phyloP scores from a whole-genome alignment of 2,888 invertebrate species.

The Drosophila merina region DNA sequence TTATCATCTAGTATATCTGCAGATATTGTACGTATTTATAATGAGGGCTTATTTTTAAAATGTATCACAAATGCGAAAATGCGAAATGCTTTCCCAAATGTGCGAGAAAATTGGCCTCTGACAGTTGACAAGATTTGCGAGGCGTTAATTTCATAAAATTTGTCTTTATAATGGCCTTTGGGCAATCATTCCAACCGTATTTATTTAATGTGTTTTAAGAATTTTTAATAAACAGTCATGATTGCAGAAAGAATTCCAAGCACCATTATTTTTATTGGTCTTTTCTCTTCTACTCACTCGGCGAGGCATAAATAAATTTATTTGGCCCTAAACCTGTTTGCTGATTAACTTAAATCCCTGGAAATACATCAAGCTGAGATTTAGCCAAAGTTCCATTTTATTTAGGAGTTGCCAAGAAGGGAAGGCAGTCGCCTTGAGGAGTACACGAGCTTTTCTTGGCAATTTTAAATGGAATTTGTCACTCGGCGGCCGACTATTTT shows the following conservation, averaged over 20 bases:
- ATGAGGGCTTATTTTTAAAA: constrained; percentile 32
- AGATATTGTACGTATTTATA: constrained; percentile 12
- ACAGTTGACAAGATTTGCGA: constrained; percentile 30
- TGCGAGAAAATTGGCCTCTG: constrained; percentile 37
- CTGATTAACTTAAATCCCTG: constrained; percentile 78
- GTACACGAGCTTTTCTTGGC: constrained; percentile 74
- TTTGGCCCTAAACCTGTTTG: constrained; percentile 76
- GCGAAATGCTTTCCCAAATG: constrained; percentile 36
- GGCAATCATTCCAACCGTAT: background rate
- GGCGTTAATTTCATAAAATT: constrained; percentile 15
- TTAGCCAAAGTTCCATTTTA: constrained; percentile 77
- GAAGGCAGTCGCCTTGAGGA: constrained; percentile 36
- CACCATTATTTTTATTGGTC: background rate
- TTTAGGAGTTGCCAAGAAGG: constrained; percentile 53
- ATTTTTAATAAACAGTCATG: background rate
- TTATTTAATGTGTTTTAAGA: background rate
- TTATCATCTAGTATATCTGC: constrained; percentile 23
- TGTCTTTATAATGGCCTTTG: constrained; percentile 6
- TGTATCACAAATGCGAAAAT: no score
- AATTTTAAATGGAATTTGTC: constrained; percentile 81
- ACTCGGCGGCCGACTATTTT: constrained; percentile 62
- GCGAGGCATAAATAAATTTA: constrained; percentile 69
- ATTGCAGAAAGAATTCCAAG: background rate
- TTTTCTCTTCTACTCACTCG: background rate
- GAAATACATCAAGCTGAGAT: constrained; percentile 79